phyloP scores from a whole-genome alignment of 2,113 vertebrate species.

The Lates calcarifer region DNA sequence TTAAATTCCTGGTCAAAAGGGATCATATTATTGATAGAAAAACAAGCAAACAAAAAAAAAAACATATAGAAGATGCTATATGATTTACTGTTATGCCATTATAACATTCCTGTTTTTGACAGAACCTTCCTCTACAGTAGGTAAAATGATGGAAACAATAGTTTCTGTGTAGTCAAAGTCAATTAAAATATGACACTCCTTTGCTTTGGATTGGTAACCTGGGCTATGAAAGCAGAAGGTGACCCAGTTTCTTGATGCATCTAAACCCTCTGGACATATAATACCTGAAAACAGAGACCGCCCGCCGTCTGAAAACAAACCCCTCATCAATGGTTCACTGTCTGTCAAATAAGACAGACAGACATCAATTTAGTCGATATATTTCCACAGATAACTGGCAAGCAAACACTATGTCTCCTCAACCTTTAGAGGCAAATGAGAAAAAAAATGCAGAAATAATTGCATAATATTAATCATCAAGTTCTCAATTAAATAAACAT shows the following conservation, averaged over 20 bases:
- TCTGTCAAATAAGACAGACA: slow-evolving; percentile 39
- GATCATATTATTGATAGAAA: background rate
- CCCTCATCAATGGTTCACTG: slow-evolving; percentile 21
- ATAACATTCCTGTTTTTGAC: background rate
- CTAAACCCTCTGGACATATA: slow-evolving; percentile 55
- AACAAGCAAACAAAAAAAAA: background rate
- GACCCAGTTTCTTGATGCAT: slow-evolving; percentile 55
- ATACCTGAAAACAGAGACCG: slow-evolving; percentile 56
- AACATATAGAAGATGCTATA: too few species aligned
- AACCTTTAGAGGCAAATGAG: background rate
- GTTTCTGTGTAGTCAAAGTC: background rate
- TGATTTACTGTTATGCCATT: background rate
- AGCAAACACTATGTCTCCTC: background rate
- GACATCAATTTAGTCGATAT: background rate
- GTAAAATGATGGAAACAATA: background rate
- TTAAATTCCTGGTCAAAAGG: too few species aligned
- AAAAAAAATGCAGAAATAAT: slow-evolving; percentile 11
- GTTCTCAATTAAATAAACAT: background rate
- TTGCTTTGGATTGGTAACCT: slow-evolving; percentile 40
- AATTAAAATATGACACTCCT: slow-evolving; percentile 36
- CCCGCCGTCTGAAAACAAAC: slow-evolving; percentile 35
- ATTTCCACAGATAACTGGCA: background rate
- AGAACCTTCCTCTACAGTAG: background rate
- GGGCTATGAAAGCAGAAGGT: slow-evolving; percentile 25
- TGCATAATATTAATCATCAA: background rate